Evolutionary conservation across 1,140 invertebrate genomes (phyloP).

Genomic region (Temnothorax curvispinosus): DNA sequence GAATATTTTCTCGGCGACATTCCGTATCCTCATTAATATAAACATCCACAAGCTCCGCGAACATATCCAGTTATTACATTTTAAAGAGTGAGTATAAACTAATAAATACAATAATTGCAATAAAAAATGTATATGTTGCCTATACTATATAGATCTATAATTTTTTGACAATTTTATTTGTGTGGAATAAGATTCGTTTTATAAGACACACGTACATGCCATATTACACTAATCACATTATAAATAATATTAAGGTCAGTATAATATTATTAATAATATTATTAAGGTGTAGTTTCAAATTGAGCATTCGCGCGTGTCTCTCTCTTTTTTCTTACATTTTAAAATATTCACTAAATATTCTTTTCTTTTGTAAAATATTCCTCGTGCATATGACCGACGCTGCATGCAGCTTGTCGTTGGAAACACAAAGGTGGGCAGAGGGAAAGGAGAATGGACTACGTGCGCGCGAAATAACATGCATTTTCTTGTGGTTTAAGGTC

Average conservation of each 20-base stretch:
- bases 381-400: not conserved
- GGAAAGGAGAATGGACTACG: conserved; percentile 2
- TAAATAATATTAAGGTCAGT: not conserved
- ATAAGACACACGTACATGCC: not conserved
- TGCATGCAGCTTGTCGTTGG: not conserved
- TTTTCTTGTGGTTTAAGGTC: conserved; percentile 20
- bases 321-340: not conserved
- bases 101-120: not conserved
- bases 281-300: not conserved
- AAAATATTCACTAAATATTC: conserved; percentile 14
- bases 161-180: not conserved
- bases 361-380: conserved; percentile 1
- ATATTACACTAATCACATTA: not conserved
- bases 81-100: not conserved
- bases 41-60: not conserved
- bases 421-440: not conserved
- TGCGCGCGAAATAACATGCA: conserved; percentile 9
- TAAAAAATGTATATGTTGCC: too few relatives aligned
- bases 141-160: too few relatives aligned
- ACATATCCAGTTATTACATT: not conserved
- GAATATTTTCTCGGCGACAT: too few relatives aligned
- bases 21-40: too few relatives aligned
- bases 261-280: not conserved
- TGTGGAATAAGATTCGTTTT: not conserved
- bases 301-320: not conserved